Evolutionary conservation across 1,140 invertebrate genomes (phyloP), one percentile per base, ranked within the genome.

Genomic region (Philotrypesis tridentata): DNA sequence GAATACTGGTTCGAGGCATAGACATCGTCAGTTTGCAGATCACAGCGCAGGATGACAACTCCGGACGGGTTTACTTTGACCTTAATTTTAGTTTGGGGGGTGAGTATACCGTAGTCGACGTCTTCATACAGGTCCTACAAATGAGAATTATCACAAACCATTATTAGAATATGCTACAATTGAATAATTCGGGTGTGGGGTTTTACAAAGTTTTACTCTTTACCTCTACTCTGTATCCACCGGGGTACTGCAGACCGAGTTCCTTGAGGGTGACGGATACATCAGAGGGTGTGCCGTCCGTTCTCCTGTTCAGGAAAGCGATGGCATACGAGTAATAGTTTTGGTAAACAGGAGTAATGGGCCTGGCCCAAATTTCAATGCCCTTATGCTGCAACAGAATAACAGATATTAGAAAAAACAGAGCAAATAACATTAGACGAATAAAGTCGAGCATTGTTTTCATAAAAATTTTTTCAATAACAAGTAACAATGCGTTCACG

Each of bases 61-160:
- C 97, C 97, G 89, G 97, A 97, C 85, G 97, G 97, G 92, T 98
- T 98, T 2, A 99, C 97, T 93, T 96, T 96, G 29, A 98, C 96
- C 92, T 96, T 97, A 85, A 99, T 96, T 89, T 96, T 96, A 25
- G 97, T 97, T 88, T 95, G 94, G 0, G 97, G 96, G 31, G 94
- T 95, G 55, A 97, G 91, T 75, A 96, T 93, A 67, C 96, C 97
- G 86, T 97, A 97, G 86, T 96, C 95, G 4, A 96, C 95, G 84
- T 97, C 95, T 90, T 97, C 96, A 89, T 97, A 98, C 29, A 97
- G 90, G 90, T 97, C 96, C 96, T 97, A 88, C 33, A 68, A 72
- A 78, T 33, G 23, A 65, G 68, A 43, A 71, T 17, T 76, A 76
- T 25, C 21, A n/a, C 5, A n/a, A 55, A 17, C 21, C 17, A 55